Base-by-base conservation (phyloP, 2,113 vertebrate genomes). In the Mirounga angustirostris region DNA sequence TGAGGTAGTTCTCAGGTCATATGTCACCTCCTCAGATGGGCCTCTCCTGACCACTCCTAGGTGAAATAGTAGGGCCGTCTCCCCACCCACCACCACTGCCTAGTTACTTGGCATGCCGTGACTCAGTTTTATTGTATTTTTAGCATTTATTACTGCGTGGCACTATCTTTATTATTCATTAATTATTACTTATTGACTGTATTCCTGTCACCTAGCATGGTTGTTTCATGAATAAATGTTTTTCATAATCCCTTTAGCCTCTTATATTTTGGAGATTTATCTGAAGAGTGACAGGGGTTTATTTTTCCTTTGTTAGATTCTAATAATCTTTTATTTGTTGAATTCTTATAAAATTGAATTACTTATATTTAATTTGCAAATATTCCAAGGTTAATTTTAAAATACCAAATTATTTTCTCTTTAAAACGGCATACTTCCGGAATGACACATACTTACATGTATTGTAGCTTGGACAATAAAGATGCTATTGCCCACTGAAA, bases 371-470 rank as follows among this genome's bases (percentile, higher is more conserved):
- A 67, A 81, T 78, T 67, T 81, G 36, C 33, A 91, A 4, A 30
- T 54, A 79, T 87, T 69, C 30, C 24, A 50, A 26, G 80, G n/a
- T 96, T 96, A 71, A 90, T 52, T 92, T 96, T 89, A 71, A 74
- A 94, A 95, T 97, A 21, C 94, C 78, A 97, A 67, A 22, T 46
- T 10, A 15, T 59, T 95, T 97, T 59, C 56, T 18, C 52, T 96
- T 94, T 59, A 96, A 93, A 86, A 69, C 61, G 54, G 21, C 46
- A 1, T 78, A 11, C 56, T 74, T 91, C 91, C 89, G 63, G 14
- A 26, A 13, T 73, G 18, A 12, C 18, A 67, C 65, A 56, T 54
- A 71, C n/a, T 76, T 43, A 14, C 52, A 36, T 30, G 26, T 96
- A 22, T 50, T 33, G 22, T 73, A 89, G 14, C 61, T 89, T 97